phyloP scores from a whole-genome alignment of 2,797 vertebrate genomes.

The Sebastiscus albofasciatus region DNA sequence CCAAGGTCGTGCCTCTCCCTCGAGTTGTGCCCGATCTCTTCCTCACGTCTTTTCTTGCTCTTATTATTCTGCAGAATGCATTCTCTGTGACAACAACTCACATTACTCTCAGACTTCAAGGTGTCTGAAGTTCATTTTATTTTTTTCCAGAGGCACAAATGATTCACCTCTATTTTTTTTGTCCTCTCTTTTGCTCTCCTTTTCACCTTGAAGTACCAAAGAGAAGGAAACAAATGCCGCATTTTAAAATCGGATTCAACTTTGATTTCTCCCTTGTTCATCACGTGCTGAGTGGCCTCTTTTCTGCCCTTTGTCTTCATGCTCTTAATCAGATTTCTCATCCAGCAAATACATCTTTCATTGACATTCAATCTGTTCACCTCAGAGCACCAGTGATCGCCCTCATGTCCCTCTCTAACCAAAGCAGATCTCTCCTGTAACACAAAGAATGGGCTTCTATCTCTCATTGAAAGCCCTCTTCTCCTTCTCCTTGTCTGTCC shows the following conservation, averaged over 20 bases:
- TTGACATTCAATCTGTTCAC: background rate
- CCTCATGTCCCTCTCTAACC: background rate
- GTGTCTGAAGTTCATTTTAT: background rate
- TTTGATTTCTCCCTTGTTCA: background rate
- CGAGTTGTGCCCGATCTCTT: background rate
- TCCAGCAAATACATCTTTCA: background rate
- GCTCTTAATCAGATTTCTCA: background rate
- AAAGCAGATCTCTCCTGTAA: background rate
- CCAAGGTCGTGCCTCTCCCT: background rate
- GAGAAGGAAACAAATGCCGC: background rate
- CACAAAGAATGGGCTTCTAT: background rate
- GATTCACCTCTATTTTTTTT: background rate
- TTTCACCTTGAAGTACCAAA: conserved; percentile 3
- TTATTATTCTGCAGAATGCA: conserved; percentile 12
- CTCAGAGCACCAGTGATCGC: background rate
- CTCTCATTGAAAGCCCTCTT: background rate
- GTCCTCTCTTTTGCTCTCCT: background rate
- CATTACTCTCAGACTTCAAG: conserved; percentile 26
- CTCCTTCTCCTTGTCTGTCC: background rate
- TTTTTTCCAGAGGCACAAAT: background rate
- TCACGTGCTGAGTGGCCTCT: background rate
- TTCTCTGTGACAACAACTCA: conserved; percentile 10
- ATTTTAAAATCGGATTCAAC: background rate
- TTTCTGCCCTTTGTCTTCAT: background rate
- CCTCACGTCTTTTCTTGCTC: background rate